Evolutionary conservation across 2,888 invertebrate species (phyloP).

Genomic region (Therioaphis trifolii): DNA sequence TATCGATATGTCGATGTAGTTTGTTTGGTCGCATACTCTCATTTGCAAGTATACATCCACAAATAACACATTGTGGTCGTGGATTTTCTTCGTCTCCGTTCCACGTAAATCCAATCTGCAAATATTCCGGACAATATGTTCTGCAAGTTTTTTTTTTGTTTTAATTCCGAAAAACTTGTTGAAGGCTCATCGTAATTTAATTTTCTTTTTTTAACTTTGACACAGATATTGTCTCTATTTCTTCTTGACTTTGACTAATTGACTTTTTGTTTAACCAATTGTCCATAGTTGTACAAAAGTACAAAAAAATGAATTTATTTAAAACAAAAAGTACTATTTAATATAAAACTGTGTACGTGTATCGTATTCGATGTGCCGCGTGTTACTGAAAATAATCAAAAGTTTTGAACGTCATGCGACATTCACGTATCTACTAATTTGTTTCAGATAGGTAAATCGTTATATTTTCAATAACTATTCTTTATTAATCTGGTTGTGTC

Average conservation of each 20-base stretch:
- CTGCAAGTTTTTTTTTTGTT: neutral
- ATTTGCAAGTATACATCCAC: no score
- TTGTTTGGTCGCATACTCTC: no score
- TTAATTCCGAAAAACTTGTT: neutral
- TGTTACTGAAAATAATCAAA: slow-evolving; percentile 5
- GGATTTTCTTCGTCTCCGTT: no score
- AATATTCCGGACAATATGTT: neutral
- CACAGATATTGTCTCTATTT: slow-evolving; percentile 28
- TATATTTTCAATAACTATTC: neutral
- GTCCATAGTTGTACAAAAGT: no score
- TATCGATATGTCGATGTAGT: no score
- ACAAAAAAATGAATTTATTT: slow-evolving; percentile 1
- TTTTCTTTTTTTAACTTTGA: no score
- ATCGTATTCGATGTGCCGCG: neutral
- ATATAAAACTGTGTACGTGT: neutral
- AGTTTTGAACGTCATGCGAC: neutral
- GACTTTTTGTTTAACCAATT: slow-evolving; percentile 32
- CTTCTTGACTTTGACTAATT: slow-evolving; percentile 31
- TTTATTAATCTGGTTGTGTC: neutral
- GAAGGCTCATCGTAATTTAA: slow-evolving; percentile 4
- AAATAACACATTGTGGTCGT: no score
- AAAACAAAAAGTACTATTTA: neutral
- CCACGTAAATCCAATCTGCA: no score
- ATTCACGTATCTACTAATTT: slow-evolving; percentile 9
- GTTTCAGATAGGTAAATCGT: slow-evolving; percentile 1